Conservation (phyloP, 2,888 invertebrate genomes). For the Perizoma flavofasciatum region DNA sequence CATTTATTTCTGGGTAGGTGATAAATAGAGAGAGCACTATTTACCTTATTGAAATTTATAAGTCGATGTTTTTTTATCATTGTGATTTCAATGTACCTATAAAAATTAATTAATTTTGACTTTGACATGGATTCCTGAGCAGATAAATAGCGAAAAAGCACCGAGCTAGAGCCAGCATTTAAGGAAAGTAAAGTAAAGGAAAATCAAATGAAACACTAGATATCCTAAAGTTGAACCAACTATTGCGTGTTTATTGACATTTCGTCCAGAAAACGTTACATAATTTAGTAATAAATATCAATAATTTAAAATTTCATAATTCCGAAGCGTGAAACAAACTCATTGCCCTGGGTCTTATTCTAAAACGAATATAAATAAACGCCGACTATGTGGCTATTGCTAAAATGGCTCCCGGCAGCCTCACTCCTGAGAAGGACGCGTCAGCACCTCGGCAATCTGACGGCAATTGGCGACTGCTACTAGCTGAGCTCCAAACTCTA, state of each 20-base stretch:
- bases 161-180: too few relatives aligned
- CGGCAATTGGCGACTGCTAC: conserved; percentile 44
- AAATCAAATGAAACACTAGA: conserved; percentile 55
- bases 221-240: conserved; percentile 79
- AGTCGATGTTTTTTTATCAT: too few relatives aligned
- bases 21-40: too few relatives aligned
- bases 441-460: conserved; percentile 37
- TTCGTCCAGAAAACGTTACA: conserved; percentile 78
- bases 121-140: too few relatives aligned
- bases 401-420: conserved; percentile 45
- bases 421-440: conserved; percentile 7
- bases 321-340: conserved; percentile 80
- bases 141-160: too few relatives aligned
- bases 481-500: conserved; percentile 27
- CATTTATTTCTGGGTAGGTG: too few relatives aligned
- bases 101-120: too few relatives aligned
- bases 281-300: conserved; percentile 64
- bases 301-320: conserved; percentile 62
- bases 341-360: conserved; percentile 78
- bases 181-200: background rate
- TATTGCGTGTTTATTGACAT: conserved; percentile 85
- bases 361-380: conserved; percentile 82
- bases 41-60: too few relatives aligned
- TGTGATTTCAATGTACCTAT: too few relatives aligned
- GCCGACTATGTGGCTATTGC: conserved; percentile 84